These are phyloP conservation scores for Sitobion miscanthi DNA, from an alignment of 1,140 invertebrate genomes.

Conservation along the genomic window DNA sequence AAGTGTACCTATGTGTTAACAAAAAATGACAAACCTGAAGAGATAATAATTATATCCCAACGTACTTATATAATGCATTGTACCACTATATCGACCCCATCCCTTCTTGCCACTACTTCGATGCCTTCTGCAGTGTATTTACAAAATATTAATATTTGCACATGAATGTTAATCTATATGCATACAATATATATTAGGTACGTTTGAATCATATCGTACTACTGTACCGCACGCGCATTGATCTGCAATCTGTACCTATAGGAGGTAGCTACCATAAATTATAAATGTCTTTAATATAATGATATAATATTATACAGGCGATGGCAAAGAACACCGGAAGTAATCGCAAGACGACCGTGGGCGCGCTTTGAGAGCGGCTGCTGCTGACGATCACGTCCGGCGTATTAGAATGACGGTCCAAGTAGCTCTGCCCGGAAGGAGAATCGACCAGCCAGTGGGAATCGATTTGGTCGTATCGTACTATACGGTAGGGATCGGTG, in stretches of 20 bases:
- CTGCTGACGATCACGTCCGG: background rate
- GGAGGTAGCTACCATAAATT: background rate
- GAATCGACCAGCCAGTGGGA: conserved; percentile 38
- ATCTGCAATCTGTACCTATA: too few species aligned
- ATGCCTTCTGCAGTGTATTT: background rate
- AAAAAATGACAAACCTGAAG: background rate
- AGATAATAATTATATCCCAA: background rate
- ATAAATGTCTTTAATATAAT: background rate
- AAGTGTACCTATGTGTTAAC: too few species aligned
- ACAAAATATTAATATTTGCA: background rate
- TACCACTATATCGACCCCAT: background rate
- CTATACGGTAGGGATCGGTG: conserved; percentile 17
- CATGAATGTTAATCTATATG: too few species aligned
- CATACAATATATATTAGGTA: too few species aligned
- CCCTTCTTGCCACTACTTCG: background rate
- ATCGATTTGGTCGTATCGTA: conserved; percentile 48
- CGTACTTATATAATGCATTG: background rate
- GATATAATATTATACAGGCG: background rate
- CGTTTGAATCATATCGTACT: too few species aligned
- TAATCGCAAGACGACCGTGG: background rate
- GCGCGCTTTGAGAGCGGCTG: background rate
- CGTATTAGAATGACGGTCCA: conserved; percentile 28
- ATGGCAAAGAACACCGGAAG: background rate
- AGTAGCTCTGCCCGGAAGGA: conserved; percentile 21
- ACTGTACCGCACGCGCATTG: too few species aligned